Evolutionary conservation across 2,888 invertebrate genomes (phyloP).

Genomic region (Hirudinaria manillensis): DNA sequence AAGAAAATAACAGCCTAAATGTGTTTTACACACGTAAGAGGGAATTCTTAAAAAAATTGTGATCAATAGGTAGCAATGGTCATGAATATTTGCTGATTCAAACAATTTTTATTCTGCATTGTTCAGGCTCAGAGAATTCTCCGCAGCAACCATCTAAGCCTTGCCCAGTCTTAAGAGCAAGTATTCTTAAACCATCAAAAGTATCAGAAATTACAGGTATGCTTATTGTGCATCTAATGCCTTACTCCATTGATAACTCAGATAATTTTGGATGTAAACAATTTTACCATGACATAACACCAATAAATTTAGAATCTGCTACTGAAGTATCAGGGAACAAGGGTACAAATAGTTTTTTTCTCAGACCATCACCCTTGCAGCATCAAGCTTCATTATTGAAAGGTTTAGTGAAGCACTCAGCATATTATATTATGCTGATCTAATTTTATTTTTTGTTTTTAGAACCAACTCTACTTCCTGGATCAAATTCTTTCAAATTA

Average conservation of each 20-base stretch:
- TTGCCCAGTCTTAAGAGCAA: conserved; percentile 2
- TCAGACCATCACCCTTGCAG: conserved; percentile 40
- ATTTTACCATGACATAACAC: no score
- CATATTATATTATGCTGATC: background rate
- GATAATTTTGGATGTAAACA: no score
- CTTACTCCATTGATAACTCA: background rate
- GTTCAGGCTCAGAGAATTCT: conserved; percentile 2
- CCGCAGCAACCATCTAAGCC: conserved; percentile 1
- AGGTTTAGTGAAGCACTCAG: background rate
- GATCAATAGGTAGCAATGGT: no score
- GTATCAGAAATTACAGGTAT: background rate
- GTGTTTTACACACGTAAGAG: no score
- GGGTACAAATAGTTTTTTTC: conserved; percentile 34
- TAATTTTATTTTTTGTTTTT: background rate
- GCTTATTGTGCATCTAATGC: background rate
- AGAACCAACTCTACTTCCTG: conserved; percentile 26
- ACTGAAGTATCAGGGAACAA: background rate
- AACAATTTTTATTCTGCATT: background rate
- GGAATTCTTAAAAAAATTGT: no score
- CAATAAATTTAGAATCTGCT: no score
- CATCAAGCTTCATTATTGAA: conserved; percentile 37
- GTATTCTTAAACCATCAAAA: conserved; percentile 3
- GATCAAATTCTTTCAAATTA: conserved; percentile 37
- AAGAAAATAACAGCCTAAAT: no score
- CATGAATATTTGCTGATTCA: background rate